Percentiles rank a stretch among this genome's conserved stretches.
These are phyloP conservation scores for Fragum fragum DNA, from an alignment of 2,888 invertebrate genomes.

Conservation along the genomic window DNA sequence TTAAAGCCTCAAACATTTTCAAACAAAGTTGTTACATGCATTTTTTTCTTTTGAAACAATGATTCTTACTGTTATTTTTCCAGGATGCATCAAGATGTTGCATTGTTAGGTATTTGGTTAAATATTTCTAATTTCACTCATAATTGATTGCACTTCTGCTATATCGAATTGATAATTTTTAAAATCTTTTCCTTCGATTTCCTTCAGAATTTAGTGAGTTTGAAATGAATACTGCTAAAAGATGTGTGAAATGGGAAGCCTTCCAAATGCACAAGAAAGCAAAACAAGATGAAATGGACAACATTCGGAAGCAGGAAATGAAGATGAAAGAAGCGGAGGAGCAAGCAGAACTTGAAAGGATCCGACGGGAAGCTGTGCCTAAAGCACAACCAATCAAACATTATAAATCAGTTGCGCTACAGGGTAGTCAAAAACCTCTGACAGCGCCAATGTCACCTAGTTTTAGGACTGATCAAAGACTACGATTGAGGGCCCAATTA, in stretches of 20 bases:
- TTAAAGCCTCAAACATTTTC: too few species aligned
- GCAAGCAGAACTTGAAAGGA: constrained; percentile 74
- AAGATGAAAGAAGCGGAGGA: constrained; percentile 77
- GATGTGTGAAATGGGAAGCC: constrained; percentile 87
- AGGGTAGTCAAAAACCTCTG: constrained; percentile 85
- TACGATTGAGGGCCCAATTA: constrained; percentile 47
- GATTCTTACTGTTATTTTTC: too few species aligned
- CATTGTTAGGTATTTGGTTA: too few species aligned
- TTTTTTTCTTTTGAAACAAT: too few species aligned
- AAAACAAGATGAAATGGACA: constrained; percentile 88
- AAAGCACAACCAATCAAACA: constrained; percentile 82
- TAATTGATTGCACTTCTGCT: too few species aligned
- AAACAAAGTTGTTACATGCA: too few species aligned
- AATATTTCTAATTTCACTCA: too few species aligned
- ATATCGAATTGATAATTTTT: too few species aligned
- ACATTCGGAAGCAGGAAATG: constrained; percentile 84
- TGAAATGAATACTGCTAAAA: constrained; percentile 90
- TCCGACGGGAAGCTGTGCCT: constrained; percentile 81
- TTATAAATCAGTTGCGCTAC: constrained; percentile 79
- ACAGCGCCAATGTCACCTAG: constrained; percentile 89
- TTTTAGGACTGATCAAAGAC: constrained; percentile 88
- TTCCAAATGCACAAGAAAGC: constrained; percentile 80
- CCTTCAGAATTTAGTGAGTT: constrained; percentile 88
- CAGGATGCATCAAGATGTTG: too few species aligned
- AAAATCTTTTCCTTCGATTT: background rate